Evolutionary conservation across 2,113 vertebrate species (phyloP).

Genomic region (Rynchops niger): DNA sequence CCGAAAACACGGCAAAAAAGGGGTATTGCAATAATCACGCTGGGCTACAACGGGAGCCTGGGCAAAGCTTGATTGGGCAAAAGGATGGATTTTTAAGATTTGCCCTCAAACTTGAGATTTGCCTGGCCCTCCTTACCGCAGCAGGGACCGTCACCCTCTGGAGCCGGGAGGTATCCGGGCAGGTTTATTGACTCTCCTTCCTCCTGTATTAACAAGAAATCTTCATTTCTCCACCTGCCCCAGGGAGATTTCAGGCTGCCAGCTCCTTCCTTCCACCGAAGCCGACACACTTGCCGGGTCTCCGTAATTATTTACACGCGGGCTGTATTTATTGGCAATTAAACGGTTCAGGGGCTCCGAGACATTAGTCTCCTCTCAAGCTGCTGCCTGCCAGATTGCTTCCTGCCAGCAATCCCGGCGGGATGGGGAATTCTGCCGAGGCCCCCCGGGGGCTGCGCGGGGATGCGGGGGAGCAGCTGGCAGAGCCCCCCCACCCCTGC

Average conservation of each 20-base stretch:
- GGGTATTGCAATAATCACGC: no score
- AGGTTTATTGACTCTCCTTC: neutral
- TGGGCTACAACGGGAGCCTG: neutral
- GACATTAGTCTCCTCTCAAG: conserved; percentile 44
- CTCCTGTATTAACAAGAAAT: neutral
- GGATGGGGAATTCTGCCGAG: neutral
- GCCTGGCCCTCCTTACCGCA: neutral
- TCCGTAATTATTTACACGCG: conserved; percentile 15
- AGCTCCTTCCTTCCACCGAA: neutral
- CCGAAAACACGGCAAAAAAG: neutral
- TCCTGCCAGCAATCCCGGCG: neutral
- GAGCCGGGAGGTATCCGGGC: neutral
- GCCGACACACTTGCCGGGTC: neutral
- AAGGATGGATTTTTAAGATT: neutral
- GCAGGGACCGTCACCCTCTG: neutral
- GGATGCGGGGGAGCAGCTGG: neutral
- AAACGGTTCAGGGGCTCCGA: neutral
- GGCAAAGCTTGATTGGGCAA: neutral
- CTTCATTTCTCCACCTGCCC: neutral
- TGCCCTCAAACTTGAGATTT: no score
- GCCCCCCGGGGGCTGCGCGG: neutral
- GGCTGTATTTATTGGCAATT: conserved; percentile 51
- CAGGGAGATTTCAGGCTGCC: neutral
- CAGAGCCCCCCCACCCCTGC: neutral
- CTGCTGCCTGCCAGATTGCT: conserved; percentile 25